Percentiles rank a stretch among this genome's conserved stretches.
Evolutionary conservation across 2,797 vertebrate genomes (phyloP).

Genomic region (Acropternis orthonyx): DNA sequence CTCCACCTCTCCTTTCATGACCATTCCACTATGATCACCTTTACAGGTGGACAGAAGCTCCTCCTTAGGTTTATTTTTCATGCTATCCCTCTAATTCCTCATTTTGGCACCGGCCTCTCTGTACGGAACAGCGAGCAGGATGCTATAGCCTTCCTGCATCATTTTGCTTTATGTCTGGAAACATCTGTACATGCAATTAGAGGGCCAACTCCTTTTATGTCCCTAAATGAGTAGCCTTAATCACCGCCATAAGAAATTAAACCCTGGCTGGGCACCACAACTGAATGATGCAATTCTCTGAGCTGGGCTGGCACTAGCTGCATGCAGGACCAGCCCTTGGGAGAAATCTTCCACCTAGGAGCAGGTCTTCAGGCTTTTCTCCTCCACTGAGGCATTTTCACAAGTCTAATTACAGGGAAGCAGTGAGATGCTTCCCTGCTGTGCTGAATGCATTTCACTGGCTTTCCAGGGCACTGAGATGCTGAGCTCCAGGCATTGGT

Average conservation of each 20-base stretch:
- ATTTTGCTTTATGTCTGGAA: slow-evolving; percentile 53
- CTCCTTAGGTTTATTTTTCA: background rate
- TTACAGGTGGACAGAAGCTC: background rate
- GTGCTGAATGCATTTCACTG: accelerated
- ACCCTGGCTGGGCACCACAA: slow-evolving; percentile 13
- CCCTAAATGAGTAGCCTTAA: slow-evolving; percentile 58
- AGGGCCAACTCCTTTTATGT: slow-evolving; percentile 50
- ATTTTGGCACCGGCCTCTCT: background rate
- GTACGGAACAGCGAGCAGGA: background rate
- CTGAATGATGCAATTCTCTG: background rate
- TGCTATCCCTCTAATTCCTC: background rate
- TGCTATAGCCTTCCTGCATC: background rate
- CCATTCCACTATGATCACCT: background rate
- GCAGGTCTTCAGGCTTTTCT: background rate
- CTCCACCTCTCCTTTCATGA: background rate
- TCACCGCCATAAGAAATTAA: slow-evolving; percentile 28
- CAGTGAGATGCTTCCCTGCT: background rate
- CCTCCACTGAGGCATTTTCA: background rate
- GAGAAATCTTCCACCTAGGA: background rate
- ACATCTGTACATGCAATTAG: slow-evolving; percentile 52
- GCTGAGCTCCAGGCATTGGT: background rate
- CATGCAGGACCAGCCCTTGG: background rate
- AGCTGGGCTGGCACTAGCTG: background rate
- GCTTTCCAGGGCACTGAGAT: accelerated
- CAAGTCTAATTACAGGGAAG: slow-evolving; percentile 30